Conservation (phyloP, 2,113 vertebrate species). For the Plotosus lineatus region DNA sequence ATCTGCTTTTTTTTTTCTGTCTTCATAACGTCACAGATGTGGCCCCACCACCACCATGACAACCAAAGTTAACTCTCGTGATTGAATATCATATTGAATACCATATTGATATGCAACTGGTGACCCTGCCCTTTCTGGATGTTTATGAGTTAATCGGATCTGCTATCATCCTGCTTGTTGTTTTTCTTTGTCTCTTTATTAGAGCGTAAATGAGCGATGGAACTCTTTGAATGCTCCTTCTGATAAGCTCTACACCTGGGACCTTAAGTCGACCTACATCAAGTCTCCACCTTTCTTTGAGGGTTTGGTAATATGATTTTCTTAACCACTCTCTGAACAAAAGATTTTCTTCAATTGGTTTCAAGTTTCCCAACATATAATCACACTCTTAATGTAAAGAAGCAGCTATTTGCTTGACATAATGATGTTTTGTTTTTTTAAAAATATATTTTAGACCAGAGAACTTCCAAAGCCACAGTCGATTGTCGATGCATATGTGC, state of each 20-base stretch:
- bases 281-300: conserved; percentile 96
- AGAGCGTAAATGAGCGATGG: conserved; percentile 93
- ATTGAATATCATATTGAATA: too few species aligned
- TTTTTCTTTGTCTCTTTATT: conserved; percentile 3
- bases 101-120: too few species aligned
- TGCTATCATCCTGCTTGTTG: not conserved
- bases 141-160: not conserved
- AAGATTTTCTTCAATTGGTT: not conserved
- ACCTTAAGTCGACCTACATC: conserved; percentile 92
- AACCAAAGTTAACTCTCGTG: too few species aligned
- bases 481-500: conserved; percentile 84
- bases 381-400: not conserved
- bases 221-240: conserved; percentile 84
- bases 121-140: too few species aligned
- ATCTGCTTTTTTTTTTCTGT: too few species aligned
- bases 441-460: conserved; percentile 73
- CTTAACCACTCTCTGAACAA: not conserved
- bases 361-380: not conserved
- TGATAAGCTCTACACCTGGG: conserved; percentile 90
- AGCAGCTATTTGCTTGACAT: not conserved
- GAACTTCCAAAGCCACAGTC: conserved; percentile 75
- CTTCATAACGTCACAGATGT: too few species aligned
- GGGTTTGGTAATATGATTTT: conserved; percentile 78
- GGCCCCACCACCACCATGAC: too few species aligned
- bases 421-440: not conserved